Evolutionary conservation across 2,113 vertebrate genomes (phyloP), one percentile per base, ranked within the genome.

Genomic region (Crotophaga sulcirostris): DNA sequence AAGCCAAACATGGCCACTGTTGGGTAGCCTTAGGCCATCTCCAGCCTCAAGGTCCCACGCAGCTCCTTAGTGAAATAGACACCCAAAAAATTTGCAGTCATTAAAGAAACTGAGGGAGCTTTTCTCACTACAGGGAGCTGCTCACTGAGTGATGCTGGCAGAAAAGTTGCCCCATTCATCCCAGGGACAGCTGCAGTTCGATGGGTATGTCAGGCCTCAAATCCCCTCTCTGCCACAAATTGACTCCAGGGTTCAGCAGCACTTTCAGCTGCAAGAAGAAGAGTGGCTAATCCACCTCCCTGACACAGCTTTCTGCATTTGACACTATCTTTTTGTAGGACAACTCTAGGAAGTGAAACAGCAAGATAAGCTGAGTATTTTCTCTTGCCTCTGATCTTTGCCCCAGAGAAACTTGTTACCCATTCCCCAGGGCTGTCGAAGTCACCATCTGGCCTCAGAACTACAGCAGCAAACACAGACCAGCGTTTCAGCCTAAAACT

Each of bases 301-400:
- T 26, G 49, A 16, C 38, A 55, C 26, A 70, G 63, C 52, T 56
- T 67, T 67, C 75, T 31, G 38, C 80, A 77, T 55, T 63, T 85
- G 51, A 40, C 28, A 8, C 45, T 47, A 13, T 23, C 56, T 38
- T 66, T 56, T 33, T 1, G 3, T 29, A 54, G 52, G 52, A 54
- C 26, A 54, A 25, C 80, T 56, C 38, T 75, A 88, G 79, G 64
- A 94, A 90, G 59, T 59, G 40, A 58, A 96, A 77, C 38, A 70
- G 55, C 55, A 91, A 55, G n/a, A 84, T 89, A 83, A 95, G 84
- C 56, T 49, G 83, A 94, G 16, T 94, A 84, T 95, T 97, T 95
- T 79, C 85, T 94, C 96, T 90, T 90, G 64, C 90, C 54, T 91
- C 92, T 89, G 85, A 93, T 94, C 85, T 95, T 90, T 95, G 90